Conservation (phyloP, 2,113 vertebrate species). For the Dendrocopos noguchii region DNA sequence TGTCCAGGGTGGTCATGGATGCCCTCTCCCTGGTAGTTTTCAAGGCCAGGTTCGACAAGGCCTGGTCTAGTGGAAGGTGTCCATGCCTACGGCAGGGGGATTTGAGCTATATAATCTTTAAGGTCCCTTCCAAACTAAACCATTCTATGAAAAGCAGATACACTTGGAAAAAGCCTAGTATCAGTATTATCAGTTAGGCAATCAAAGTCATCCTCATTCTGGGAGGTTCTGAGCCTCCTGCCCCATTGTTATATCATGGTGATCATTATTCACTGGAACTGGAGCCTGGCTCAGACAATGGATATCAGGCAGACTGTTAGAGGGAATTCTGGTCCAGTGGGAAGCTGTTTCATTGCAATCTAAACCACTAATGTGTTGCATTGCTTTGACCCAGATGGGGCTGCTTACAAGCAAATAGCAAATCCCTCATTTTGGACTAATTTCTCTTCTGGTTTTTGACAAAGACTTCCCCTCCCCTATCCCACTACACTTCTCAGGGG, state of each 20-base stretch:
- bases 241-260: background rate
- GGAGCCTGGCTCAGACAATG: background rate
- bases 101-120: too few species aligned
- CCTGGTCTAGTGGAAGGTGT: too few species aligned
- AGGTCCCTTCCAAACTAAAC: too few species aligned
- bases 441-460: background rate
- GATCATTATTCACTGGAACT: background rate
- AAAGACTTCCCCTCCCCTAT: accelerated
- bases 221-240: background rate
- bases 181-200: too few species aligned
- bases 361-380: background rate
- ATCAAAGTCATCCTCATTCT: background rate
- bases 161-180: background rate
- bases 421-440: background rate
- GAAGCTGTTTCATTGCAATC: background rate
- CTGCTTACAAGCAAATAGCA: background rate
- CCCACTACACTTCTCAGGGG: background rate
- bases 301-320: background rate
- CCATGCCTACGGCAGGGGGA: too few species aligned
- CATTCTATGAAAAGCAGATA: too few species aligned
- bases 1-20: too few species aligned
- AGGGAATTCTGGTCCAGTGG: background rate
- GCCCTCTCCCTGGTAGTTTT: too few species aligned
- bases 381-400: background rate
- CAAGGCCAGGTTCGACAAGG: too few species aligned